Conservation (phyloP, 64 coral and sea anemone species). For the Porites lutea region DNA sequence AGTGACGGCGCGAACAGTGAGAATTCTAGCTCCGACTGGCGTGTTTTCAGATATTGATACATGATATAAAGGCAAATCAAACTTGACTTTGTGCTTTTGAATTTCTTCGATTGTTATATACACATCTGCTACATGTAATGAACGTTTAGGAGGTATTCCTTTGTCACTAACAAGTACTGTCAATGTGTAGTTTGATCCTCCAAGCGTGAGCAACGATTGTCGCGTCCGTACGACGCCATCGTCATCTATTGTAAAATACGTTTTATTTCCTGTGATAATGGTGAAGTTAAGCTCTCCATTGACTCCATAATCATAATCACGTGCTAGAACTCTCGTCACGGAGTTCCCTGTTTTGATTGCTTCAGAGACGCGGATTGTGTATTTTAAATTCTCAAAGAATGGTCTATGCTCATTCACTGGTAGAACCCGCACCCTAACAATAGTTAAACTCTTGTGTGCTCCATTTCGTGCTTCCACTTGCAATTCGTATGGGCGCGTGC, state of each 20-base stretch:
- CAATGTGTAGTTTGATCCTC: conserved; percentile 66
- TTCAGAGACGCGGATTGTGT: conserved; percentile 78
- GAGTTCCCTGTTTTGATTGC: conserved; percentile 83
- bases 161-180: conserved; percentile 70
- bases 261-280: conserved; percentile 53
- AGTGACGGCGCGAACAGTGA: conserved; percentile 84
- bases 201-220: conserved; percentile 39
- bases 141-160: conserved; percentile 60
- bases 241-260: conserved; percentile 79
- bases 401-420: conserved; percentile 82
- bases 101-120: conserved; percentile 51
- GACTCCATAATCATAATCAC: conserved; percentile 64
- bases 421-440: conserved; percentile 55
- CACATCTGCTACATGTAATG: conserved; percentile 59
- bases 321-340: conserved; percentile 70
- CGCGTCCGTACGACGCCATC: conserved; percentile 63
- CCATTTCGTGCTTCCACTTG: conserved; percentile 79
- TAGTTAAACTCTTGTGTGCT: conserved; percentile 40
- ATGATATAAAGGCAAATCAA: conserved; percentile 79
- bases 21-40: conserved; percentile 75
- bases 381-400: conserved; percentile 77
- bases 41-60: conserved; percentile 79
- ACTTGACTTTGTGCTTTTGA: conserved; percentile 85
- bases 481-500: conserved; percentile 24
- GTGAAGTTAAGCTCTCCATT: conserved; percentile 77